These are phyloP conservation scores for Syncerus caffer DNA, from an alignment of 2,797 vertebrate genomes.

Conservation along the genomic window DNA sequence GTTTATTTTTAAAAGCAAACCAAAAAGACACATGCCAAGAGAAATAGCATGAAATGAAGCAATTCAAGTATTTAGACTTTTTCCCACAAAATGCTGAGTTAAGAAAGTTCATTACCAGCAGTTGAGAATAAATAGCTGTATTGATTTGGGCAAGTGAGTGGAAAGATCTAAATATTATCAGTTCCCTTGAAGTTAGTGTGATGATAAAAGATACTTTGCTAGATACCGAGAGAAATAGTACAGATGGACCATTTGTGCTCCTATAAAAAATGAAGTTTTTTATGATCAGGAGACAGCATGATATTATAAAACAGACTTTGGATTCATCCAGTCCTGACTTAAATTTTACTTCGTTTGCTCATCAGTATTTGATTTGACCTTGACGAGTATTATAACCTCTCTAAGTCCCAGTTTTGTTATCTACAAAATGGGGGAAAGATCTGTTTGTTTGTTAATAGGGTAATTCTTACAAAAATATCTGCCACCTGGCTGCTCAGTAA, in stretches of 20 bases:
- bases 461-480: neutral
- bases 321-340: neutral
- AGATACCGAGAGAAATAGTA: neutral
- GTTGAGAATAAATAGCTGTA: conserved; percentile 57
- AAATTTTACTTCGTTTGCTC: neutral
- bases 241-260: neutral
- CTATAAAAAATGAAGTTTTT: neutral
- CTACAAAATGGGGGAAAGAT: neutral
- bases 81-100: conserved; percentile 45
- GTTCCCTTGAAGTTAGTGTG: conserved; percentile 11
- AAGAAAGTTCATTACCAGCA: conserved; percentile 52
- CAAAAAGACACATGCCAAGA: conserved; percentile 21
- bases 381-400: neutral
- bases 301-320: neutral
- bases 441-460: neutral
- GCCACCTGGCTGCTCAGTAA: neutral
- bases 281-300: neutral
- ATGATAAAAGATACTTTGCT: conserved; percentile 36
- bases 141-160: conserved; percentile 40
- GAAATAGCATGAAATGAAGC: conserved; percentile 58
- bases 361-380: neutral
- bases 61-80: conserved; percentile 45
- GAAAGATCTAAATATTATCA: conserved; percentile 32
- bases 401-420: neutral
- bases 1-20: conserved; percentile 62